These are phyloP conservation scores for Osmerus mordax DNA, from an alignment of 2,113 vertebrate species.

Conservation along the genomic window DNA sequence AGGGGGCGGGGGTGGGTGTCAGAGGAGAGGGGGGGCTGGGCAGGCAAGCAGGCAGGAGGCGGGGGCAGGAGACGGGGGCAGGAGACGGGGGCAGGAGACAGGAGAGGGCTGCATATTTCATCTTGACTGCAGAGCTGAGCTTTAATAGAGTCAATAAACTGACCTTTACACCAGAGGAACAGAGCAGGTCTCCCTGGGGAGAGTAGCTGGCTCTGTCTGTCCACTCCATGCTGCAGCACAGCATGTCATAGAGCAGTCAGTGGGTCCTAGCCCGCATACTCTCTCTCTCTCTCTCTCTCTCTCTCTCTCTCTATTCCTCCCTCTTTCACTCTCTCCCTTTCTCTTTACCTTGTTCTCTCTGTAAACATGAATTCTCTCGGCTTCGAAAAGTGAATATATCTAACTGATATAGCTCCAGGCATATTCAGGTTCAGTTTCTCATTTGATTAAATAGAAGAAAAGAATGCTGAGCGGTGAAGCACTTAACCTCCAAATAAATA, in stretches of 20 bases:
- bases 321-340: too few relatives aligned
- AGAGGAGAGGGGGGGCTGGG: background rate
- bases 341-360: too few relatives aligned
- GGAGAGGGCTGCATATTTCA: conserved; percentile 39
- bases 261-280: background rate
- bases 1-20: too few relatives aligned
- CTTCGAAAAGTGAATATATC: too few relatives aligned
- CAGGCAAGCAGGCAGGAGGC: background rate
- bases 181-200: conserved; percentile 33
- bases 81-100: background rate
- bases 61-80: too few relatives aligned
- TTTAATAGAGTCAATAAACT: conserved; percentile 57
- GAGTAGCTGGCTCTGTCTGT: conserved; percentile 31
- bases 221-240: conserved; percentile 25
- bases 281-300: background rate
- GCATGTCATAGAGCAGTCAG: conserved; percentile 1
- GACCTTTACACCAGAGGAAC: conserved; percentile 46
- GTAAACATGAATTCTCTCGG: too few relatives aligned
- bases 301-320: too few relatives aligned
- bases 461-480: too few relatives aligned
- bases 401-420: too few relatives aligned
- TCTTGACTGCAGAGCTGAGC: conserved; percentile 38
- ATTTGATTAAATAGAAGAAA: too few relatives aligned
- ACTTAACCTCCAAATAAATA: too few relatives aligned
- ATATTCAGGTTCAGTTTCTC: too few relatives aligned